Base-by-base conservation (phyloP, 92 coral and sea anemone genomes). In the Palythoa grandis region DNA sequence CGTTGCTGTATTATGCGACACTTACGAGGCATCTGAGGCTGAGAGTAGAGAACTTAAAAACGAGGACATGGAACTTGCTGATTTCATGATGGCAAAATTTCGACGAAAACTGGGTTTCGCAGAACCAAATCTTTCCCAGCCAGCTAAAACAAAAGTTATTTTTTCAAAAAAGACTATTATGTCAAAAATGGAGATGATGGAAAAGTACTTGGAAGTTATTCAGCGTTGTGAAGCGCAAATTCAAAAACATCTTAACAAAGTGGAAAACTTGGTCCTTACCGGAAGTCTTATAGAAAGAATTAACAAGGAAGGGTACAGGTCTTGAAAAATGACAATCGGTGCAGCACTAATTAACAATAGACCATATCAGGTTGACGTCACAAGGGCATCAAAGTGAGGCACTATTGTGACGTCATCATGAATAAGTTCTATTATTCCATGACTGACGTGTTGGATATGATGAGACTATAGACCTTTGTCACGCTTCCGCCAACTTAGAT, bases 1-100 rank as follows among this genome's bases (percentile, higher is more conserved):
- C 47, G 90, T 94, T 3, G 88, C 93, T 8, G 93, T 94, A 11
- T 86, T 94, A n/a, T 92, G 92, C 38, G 76, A 89, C 11, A 88
- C 95, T 0, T 92, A 92, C 85, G 93, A 71, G 24, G 52, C 82
- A 11, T 74, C 60, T 22, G 77, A 85, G 17, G 87, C 52, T 7
- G 82, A 86, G 20, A 70, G 86, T 61, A 76, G 76, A 38, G 80
- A 91, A 39, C 37, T 83, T 11, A 83, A 89, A 76, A 92, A 89
- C 3, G 93, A 77, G 16, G 90, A 94, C 22, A 94, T 91, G 67
- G 92, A 94, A 48, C 85, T 94, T 16, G 86, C 83, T 58, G 87
- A 85, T 60, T 92, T 92, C 83, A 79, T 92, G 68, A 77, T 87
- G 54, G 77, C 86, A 25, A 72, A 87, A 52, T 24, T 94, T 24